Evolutionary conservation across 2,797 vertebrate genomes (phyloP), one percentile per base, ranked within the genome.

Genomic region (Cossypha heuglini): DNA sequence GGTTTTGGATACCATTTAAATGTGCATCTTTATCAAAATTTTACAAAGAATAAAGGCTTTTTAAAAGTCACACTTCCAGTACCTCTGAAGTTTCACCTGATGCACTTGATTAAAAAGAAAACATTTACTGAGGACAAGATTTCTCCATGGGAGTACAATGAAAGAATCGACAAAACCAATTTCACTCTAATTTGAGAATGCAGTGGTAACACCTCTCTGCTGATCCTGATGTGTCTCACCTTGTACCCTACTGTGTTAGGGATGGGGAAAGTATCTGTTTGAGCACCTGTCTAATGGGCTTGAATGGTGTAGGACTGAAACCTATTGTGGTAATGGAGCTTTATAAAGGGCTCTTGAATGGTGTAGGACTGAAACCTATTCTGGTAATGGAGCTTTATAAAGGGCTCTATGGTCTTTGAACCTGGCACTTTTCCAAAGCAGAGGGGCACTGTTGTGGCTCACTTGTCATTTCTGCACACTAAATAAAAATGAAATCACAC

Each of bases 121-220:
- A 22, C 42, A 55, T 76, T 90, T 95, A 86, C 51, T 8, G 57
- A 66, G 74, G 49, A 71, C 54, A 78, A 73, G 52, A 4, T 90
- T 94, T 93, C 84, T 94, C 95, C 73, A 62, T 64, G 29, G 76
- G 79, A 83, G 62, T 25, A 45, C 71, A 87, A 69, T 64, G 55
- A 75, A 90, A 81, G 42, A 90, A 88, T 68, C 1, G 1, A 74
- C 55, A 28, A 87, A 96, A 78, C 54, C 71, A 91, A 93, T 93
- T 94, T 93, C 66, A 37, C 62, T 95, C 73, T 94, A 85, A 92
- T 96, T 89, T 88, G 74, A 94, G 86, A 94, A 58, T 48, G 37
- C 25, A 33, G 33, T 37, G 24, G 42, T 88, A 92, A 88, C 90
- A 83, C 5, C 20, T 92, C 40, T 94, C 45, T 49, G 63, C 51